These are phyloP conservation scores for Didymodactylos carnosus DNA, from an alignment of 2,888 invertebrate species.

Conservation along the genomic window DNA sequence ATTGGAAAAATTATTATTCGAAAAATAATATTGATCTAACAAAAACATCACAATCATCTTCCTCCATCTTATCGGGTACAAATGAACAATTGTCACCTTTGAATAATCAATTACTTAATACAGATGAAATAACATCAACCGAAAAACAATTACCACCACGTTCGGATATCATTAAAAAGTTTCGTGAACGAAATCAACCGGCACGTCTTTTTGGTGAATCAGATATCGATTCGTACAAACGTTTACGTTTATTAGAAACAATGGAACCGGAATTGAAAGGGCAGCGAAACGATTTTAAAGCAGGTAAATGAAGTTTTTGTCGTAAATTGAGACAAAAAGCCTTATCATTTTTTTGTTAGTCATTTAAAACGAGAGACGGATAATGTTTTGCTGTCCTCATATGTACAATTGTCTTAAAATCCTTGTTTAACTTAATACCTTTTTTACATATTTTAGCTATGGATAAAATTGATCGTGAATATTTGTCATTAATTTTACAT, in stretches of 20 bases:
- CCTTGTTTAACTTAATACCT: neutral
- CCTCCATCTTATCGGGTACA: too few relatives aligned
- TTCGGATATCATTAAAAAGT: conserved; percentile 51
- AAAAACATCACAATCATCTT: conserved; percentile 21
- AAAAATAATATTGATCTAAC: neutral
- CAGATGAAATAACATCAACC: too few relatives aligned
- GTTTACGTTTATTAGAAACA: conserved; percentile 72
- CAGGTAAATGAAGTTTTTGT: conserved; percentile 92
- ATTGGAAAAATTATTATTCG: neutral
- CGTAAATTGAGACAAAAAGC: too few relatives aligned
- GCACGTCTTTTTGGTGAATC: conserved; percentile 71
- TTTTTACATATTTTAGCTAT: neutral
- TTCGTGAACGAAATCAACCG: conserved; percentile 75
- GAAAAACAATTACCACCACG: neutral
- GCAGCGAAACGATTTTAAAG: conserved; percentile 89
- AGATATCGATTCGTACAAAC: conserved; percentile 61
- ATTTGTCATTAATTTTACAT: neutral
- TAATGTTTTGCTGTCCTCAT: too few relatives aligned
- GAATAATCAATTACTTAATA: too few relatives aligned
- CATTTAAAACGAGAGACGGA: too few relatives aligned
- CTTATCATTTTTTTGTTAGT: too few relatives aligned
- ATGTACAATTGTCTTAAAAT: too few relatives aligned
- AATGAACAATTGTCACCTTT: neutral
- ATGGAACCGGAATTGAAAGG: conserved; percentile 89
- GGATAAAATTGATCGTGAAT: neutral